Evolutionary conservation across 2,888 invertebrate species (phyloP).

Genomic region (Caenorhabditis angaria): DNA sequence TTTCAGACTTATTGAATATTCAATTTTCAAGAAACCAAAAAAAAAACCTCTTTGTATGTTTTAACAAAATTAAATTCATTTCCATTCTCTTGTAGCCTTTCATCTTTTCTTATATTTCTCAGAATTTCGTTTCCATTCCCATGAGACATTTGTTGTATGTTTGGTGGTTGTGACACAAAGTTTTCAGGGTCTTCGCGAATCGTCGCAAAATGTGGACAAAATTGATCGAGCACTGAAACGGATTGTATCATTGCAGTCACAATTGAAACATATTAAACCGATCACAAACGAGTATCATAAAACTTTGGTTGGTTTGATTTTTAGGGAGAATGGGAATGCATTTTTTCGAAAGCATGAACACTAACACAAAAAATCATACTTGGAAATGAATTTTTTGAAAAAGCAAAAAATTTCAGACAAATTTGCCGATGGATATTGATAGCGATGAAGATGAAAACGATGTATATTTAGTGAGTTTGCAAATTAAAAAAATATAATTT

Average conservation of each 20-base stretch:
- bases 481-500: neutral
- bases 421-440: constrained; percentile 54
- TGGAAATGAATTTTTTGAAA: neutral
- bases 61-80: neutral
- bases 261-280: constrained; percentile 43
- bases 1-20: neutral
- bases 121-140: neutral
- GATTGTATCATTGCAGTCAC: constrained; percentile 56
- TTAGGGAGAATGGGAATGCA: neutral
- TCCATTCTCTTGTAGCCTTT: constrained; percentile 9
- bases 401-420: constrained; percentile 33
- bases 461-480: constrained; percentile 31
- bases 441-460: constrained; percentile 49
- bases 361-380: neutral
- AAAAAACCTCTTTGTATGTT: neutral
- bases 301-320: constrained; percentile 22
- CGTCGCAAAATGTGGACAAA: constrained; percentile 55
- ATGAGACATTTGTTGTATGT: neutral
- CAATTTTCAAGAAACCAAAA: neutral
- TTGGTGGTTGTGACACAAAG: constrained; percentile 3
- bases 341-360: neutral
- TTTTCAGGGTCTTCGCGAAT: constrained; percentile 54
- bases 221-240: constrained; percentile 54
- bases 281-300: constrained; percentile 21
- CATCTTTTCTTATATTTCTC: constrained; percentile 5